Base-by-base conservation (phyloP, 2,888 invertebrate species). In the Mimas tiliae region DNA sequence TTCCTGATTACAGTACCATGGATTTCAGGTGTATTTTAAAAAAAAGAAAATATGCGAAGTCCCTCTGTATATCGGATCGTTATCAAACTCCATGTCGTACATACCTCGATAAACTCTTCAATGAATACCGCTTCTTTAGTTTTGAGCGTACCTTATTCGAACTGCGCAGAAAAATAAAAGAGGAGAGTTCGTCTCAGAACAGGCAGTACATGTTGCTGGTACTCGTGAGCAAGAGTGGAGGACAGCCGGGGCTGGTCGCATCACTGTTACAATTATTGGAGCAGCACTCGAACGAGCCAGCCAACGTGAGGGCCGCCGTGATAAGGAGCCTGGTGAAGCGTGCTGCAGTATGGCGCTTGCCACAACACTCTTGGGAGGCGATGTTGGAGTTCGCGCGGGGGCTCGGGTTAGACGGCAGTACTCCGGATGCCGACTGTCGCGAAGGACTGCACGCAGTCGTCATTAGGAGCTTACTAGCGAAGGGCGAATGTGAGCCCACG, bases 371-470 rank as follows among this genome's bases (percentile, higher is more conserved):
- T 6, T 91, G 91, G 91, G 70, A 74, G 6, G 58, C 77, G 51
- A 65, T 91, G 19, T 38, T 89, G 16, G 69, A 79, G 9, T 88
- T 88, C 65, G 85, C 80, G 0, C 78, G 78, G 45, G 85, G 82
- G 0, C 74, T 90, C 2, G 91, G 90, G 0, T 72, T 90, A 6
- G 86, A 90, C 65, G 91, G 90, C 0, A 67, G 62, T 3, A 9
- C 69, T 0, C 42, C 84, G 3, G 79, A 82, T 63, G 83, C 80
- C 0, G 66, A 78, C 0, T 91, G 88, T 66, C 50, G 34, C 0
- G 90, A 91, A 73, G 89, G 89, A 1, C 70, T 91, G 14, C 90
- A 91, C 62, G 83, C 85, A 0, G 84, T 84, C 1, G 73, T 91
- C 2, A 70, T 90, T 51, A 82, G 88, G 1, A 73, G 81, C 12